phyloP scores from a whole-genome alignment of 1,140 invertebrate species.

The Drosophila murphyi region DNA sequence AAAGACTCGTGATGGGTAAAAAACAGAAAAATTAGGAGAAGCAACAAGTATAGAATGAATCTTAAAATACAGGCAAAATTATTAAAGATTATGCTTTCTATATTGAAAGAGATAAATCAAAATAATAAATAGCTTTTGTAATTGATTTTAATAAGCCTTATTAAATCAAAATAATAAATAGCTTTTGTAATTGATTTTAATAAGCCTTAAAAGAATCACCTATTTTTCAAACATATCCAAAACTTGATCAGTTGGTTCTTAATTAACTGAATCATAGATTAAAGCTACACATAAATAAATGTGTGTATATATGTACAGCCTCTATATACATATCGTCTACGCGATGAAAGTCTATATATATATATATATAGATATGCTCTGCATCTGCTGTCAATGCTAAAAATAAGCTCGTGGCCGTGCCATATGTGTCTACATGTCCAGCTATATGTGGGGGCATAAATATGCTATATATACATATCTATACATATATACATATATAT shows the following conservation, averaged over 20 bases:
- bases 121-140: too few species aligned
- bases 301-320: not conserved
- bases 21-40: too few species aligned
- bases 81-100: too few species aligned
- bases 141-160: too few species aligned
- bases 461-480: constrained; percentile 4
- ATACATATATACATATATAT: constrained; percentile 7
- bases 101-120: too few species aligned
- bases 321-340: constrained; percentile 4
- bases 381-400: constrained; percentile 43
- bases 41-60: too few species aligned
- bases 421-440: constrained; percentile 43
- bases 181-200: not conserved
- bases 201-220: not conserved
- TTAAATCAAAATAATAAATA: too few species aligned
- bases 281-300: not conserved
- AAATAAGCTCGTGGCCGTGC: constrained; percentile 36
- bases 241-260: not conserved
- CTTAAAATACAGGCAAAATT: too few species aligned
- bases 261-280: constrained; percentile 18
- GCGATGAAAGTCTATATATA: constrained; percentile 1
- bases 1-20: too few species aligned
- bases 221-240: not conserved
- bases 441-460: constrained; percentile 22
- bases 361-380: constrained; percentile 18